Conservation (phyloP, 1,140 invertebrate genomes). For the Scaptodrosophila lebanonensis region DNA sequence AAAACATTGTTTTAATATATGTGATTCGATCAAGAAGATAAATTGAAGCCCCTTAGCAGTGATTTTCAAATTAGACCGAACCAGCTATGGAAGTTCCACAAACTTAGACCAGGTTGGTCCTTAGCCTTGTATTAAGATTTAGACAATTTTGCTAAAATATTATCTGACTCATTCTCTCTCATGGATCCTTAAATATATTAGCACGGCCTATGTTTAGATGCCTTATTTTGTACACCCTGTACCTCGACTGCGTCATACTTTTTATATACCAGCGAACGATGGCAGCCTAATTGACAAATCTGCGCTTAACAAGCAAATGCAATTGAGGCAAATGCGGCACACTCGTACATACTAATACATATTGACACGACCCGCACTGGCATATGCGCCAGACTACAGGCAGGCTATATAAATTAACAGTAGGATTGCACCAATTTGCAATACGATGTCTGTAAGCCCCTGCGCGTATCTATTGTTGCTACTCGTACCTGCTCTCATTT, state of each 20-base stretch:
- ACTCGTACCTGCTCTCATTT: not conserved
- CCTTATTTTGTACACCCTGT: not conserved
- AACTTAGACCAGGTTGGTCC: too few species aligned
- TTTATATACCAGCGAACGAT: conserved; percentile 51
- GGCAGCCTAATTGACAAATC: conserved; percentile 66
- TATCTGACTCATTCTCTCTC: too few species aligned
- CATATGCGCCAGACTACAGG: conserved; percentile 28
- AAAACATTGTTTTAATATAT: too few species aligned
- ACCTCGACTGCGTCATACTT: conserved; percentile 10
- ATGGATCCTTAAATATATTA: too few species aligned
- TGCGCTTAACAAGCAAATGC: conserved; percentile 57
- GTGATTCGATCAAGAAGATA: too few species aligned
- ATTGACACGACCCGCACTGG: conserved; percentile 7
- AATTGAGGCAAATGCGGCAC: conserved; percentile 34
- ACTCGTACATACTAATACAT: not conserved
- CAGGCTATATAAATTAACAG: conserved; percentile 64
- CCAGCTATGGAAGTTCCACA: too few species aligned
- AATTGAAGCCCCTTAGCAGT: too few species aligned
- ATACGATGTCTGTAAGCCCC: not conserved
- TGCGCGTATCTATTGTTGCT: not conserved
- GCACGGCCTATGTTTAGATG: too few species aligned
- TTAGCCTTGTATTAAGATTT: too few species aligned
- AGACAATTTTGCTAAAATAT: too few species aligned
- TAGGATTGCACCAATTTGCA: conserved; percentile 47
- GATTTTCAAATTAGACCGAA: too few species aligned